Conservation (phyloP, 2,888 invertebrate genomes). For the Microplitis deprimator region DNA sequence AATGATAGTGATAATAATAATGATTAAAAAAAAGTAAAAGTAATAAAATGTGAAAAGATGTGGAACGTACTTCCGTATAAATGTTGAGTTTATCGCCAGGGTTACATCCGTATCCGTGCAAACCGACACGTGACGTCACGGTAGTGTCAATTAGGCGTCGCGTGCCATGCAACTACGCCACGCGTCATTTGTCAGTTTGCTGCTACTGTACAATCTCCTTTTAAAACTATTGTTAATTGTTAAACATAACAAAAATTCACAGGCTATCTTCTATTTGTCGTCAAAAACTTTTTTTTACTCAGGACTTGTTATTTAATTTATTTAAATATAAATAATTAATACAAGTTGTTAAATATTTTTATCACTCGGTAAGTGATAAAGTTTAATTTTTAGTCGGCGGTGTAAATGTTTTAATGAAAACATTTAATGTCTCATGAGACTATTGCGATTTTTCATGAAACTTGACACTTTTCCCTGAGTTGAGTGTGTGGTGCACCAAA, state of each 20-base stretch:
- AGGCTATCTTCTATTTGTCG: neutral
- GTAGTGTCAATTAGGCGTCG: conserved; percentile 70
- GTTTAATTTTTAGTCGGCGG: too few relatives aligned
- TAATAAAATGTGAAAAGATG: conserved; percentile 7
- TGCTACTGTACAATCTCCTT: neutral
- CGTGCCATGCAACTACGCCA: conserved; percentile 65
- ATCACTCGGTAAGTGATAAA: neutral
- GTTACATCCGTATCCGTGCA: conserved; percentile 50
- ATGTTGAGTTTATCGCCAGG: conserved; percentile 39
- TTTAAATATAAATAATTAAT: too few relatives aligned
- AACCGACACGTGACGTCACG: conserved; percentile 69
- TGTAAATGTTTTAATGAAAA: too few relatives aligned
- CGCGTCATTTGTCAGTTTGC: conserved; percentile 68
- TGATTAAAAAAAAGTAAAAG: neutral
- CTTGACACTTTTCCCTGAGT: neutral
- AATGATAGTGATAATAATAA: neutral
- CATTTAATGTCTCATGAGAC: conserved; percentile 14
- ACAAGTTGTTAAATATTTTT: neutral
- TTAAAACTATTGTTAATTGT: neutral
- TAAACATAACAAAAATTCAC: neutral
- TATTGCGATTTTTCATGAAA: conserved; percentile 18
- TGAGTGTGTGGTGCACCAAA: conserved; percentile 14
- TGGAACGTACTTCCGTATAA: conserved; percentile 21
- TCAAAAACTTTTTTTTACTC: neutral
- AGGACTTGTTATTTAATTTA: too few relatives aligned